Evolutionary conservation across 1,140 invertebrate species (phyloP), one percentile per base, ranked within the genome.

Genomic region (Tribolium castaneum): DNA sequence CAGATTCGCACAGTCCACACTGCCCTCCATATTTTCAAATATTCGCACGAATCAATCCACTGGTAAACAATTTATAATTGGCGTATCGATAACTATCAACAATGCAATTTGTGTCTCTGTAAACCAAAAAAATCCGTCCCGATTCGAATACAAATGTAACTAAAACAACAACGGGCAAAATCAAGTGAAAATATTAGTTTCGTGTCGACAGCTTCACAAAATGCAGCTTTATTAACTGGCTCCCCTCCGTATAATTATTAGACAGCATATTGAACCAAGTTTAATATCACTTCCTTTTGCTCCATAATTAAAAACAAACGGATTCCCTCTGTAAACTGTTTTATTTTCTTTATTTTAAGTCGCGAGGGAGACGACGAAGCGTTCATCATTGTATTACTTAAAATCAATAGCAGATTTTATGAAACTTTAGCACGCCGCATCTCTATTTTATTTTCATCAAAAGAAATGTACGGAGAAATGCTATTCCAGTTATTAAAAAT

Each of bases 221-320:
- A 22, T 62, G 59, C 59, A 66, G 30, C 10, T 66, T 66, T 66
- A 66, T 66, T 66, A 66, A 66, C 30, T 66, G 2, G 25, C 30
- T 66, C 59, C 59, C 59, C 30, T 66, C 12, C 9, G 59, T 66
- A 35, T 35, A 66, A 66, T 66, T 66, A 66, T 66, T 66, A 66
- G 59, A 66, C 25, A 66, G 59, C 59, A 35, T 66, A 66, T 66
- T 66, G 59, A 66, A 66, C 34, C 35, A 66, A 13, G 59, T 66
- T 66, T 66, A 66, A 66, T 66, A 35, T 66, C 59, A 66, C 59
- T 66, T 66, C 59, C 59, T 66, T 66, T 25, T 34, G 25, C 30
- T 66, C 45, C 59, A 35, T 66, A 66, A 66, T 66, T 66, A 66
- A 66, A 66, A 66, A 66, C 59, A 66, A 66, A 66, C 59, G 59